These are phyloP conservation scores for Hypotaenidia okinawae DNA, from an alignment of 2,797 vertebrate genomes.

Conservation along the genomic window DNA sequence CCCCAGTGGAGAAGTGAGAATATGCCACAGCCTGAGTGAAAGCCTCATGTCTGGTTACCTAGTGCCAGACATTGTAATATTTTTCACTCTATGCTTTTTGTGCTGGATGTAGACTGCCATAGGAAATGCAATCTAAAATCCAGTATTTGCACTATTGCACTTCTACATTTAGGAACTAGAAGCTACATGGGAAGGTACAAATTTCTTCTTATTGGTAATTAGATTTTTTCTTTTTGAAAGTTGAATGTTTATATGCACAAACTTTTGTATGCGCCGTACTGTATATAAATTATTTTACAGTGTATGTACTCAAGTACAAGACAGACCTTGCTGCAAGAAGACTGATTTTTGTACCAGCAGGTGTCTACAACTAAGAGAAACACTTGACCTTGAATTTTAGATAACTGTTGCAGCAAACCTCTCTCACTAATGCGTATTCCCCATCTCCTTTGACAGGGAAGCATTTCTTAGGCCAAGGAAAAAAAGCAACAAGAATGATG, in stretches of 20 bases:
- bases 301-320: not conserved
- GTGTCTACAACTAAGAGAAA: not conserved
- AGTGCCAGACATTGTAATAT: not conserved
- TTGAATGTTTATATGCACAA: not conserved
- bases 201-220: not conserved
- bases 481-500: not conserved
- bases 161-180: not conserved
- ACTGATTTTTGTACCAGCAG: not conserved
- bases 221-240: not conserved
- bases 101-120: not conserved
- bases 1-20: not conserved
- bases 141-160: not conserved
- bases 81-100: not conserved
- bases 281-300: not conserved
- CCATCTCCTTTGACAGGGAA: not conserved
- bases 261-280: accelerated
- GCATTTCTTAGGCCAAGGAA: not conserved
- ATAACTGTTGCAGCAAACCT: not conserved
- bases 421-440: not conserved
- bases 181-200: not conserved
- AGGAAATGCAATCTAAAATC: not conserved
- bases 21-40: not conserved
- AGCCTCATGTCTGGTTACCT: not conserved
- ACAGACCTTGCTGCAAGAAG: not conserved
- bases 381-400: not conserved